Evolutionary conservation across 2,888 invertebrate species (phyloP).

Genomic region (Cephus nigrinus): DNA sequence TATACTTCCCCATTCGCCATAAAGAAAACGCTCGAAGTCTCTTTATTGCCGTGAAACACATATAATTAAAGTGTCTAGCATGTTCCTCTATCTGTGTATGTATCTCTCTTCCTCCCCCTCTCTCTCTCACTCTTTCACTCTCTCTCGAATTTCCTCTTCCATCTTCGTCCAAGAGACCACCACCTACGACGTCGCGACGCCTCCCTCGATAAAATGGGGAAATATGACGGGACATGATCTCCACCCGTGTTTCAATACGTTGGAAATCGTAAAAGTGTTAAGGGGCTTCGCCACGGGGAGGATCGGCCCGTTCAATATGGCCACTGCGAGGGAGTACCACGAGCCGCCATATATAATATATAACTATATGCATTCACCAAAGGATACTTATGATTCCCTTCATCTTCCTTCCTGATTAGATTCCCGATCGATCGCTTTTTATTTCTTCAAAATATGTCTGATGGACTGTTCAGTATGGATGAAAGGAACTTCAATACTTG

Average conservation of each 20-base stretch:
- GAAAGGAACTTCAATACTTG: neutral
- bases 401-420: neutral
- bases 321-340: neutral
- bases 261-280: slow-evolving; percentile 52
- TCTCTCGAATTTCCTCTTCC: neutral
- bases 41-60: slow-evolving; percentile 22
- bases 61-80: slow-evolving; percentile 36
- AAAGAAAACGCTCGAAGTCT: slow-evolving; percentile 24
- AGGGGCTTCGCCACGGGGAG: slow-evolving; percentile 33
- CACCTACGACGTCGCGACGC: slow-evolving; percentile 6
- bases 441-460: neutral
- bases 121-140: no score
- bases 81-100: neutral
- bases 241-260: slow-evolving; percentile 36
- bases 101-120: neutral
- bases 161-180: neutral
- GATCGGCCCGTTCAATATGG: neutral
- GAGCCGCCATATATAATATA: neutral
- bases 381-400: neutral
- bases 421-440: neutral
- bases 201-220: slow-evolving; percentile 20
- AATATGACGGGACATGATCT: slow-evolving; percentile 27
- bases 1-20: slow-evolving; percentile 17
- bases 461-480: neutral
- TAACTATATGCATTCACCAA: neutral